Conservation (phyloP, 2,113 vertebrate species). For the Candoia aspera region DNA sequence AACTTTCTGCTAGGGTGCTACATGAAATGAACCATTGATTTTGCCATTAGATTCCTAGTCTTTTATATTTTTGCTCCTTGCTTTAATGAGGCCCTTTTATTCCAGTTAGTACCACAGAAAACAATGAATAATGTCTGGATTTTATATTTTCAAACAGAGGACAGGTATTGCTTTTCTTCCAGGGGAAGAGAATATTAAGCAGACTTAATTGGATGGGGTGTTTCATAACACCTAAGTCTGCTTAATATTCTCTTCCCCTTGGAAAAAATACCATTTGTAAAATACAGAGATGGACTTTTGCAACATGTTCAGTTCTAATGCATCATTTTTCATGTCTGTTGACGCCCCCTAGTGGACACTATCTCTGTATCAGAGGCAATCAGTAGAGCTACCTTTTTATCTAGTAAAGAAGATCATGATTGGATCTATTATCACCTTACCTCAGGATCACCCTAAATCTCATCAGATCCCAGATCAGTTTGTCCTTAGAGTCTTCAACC, state of each 20-base stretch:
- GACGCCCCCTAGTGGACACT: neutral
- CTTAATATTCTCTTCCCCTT: neutral
- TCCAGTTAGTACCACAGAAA: too few relatives aligned
- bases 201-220: neutral
- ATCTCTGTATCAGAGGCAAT: neutral
- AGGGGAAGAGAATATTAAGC: neutral
- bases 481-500: neutral
- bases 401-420: neutral
- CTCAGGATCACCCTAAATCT: neutral
- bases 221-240: neutral
- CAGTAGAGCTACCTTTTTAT: neutral
- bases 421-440: neutral
- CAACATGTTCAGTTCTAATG: neutral
- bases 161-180: neutral
- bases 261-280: neutral
- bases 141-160: too few relatives aligned
- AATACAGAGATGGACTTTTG: neutral
- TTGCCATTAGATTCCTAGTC: too few relatives aligned
- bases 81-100: too few relatives aligned
- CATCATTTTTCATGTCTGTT: neutral
- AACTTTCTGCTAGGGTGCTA: too few relatives aligned
- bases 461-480: neutral
- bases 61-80: too few relatives aligned
- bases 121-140: too few relatives aligned
- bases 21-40: too few relatives aligned